Evolutionary conservation across 1,140 invertebrate species (phyloP).

Genomic region (Drosophila lowei): DNA sequence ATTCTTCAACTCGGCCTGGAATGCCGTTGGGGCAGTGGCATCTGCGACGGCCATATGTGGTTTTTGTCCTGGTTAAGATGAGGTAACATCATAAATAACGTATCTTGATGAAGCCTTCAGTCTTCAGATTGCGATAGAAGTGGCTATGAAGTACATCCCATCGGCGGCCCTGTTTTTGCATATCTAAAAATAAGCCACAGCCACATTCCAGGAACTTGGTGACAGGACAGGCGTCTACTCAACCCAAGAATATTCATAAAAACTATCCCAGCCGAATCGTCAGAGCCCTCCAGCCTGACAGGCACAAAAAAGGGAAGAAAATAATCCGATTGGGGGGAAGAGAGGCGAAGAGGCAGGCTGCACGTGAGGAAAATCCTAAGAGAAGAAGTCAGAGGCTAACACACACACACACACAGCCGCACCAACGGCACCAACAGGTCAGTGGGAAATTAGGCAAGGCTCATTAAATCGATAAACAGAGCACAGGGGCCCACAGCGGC

Average conservation of each 20-base stretch:
- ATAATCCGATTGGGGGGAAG: not conserved
- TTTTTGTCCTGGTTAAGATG: not conserved
- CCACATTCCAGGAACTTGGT: not conserved
- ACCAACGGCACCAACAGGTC: slow-evolving; percentile 32
- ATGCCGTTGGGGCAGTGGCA: slow-evolving; percentile 19
- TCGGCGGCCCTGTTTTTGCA: slow-evolving; percentile 8
- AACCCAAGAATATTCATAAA: not conserved
- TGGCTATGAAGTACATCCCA: no score
- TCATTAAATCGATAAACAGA: slow-evolving; percentile 43
- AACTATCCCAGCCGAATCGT: no score
- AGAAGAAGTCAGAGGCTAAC: not conserved
- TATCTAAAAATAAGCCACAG: slow-evolving; percentile 24
- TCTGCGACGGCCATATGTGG: not conserved
- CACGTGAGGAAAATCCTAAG: slow-evolving; percentile 26
- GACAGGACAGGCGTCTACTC: slow-evolving; percentile 5
- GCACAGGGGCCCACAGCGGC: not conserved
- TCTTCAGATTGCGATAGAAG: no score
- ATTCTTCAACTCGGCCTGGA: slow-evolving; percentile 17
- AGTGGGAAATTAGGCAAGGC: slow-evolving; percentile 38
- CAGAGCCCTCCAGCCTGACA: no score
- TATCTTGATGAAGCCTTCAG: not conserved
- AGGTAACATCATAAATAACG: not conserved
- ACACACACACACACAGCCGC: no score
- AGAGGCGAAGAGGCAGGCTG: not conserved
- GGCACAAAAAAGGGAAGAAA: not conserved